phyloP scores from a whole-genome alignment of 2,888 invertebrate species.

The Papilio demoleus region DNA sequence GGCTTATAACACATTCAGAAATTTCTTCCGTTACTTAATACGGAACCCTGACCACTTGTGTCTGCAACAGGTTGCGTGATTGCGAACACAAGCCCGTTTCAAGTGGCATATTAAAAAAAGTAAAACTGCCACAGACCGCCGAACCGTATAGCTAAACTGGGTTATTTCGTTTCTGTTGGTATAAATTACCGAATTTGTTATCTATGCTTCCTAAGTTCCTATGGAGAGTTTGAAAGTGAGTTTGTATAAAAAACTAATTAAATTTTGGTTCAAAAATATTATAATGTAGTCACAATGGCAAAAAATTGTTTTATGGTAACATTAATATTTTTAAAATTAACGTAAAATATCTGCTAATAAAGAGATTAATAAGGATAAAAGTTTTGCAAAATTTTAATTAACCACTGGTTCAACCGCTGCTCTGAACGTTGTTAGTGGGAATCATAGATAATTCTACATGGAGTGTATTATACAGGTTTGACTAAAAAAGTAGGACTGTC shows the following conservation, averaged over 20 bases:
- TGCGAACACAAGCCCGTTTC: slow-evolving; percentile 32
- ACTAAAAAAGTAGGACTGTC: no score
- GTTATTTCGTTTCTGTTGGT: slow-evolving; percentile 33
- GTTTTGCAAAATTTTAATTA: slow-evolving; percentile 12
- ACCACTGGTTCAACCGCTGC: not conserved
- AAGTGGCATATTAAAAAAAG: slow-evolving; percentile 38
- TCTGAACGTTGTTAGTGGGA: slow-evolving; percentile 23
- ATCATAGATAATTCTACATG: no score
- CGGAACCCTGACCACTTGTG: slow-evolving; percentile 34
- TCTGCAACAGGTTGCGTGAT: slow-evolving; percentile 39
- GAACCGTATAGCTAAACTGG: slow-evolving; percentile 36
- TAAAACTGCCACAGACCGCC: slow-evolving; percentile 35
- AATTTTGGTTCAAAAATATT: no score
- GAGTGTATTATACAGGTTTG: no score
- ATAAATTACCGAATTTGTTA: slow-evolving; percentile 37
- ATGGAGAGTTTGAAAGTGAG: not conserved
- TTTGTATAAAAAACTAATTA: not conserved
- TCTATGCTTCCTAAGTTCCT: slow-evolving; percentile 19
- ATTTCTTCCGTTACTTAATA: slow-evolving; percentile 13
- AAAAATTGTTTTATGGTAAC: no score
- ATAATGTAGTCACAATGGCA: no score
- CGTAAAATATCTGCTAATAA: no score
- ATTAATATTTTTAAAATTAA: no score
- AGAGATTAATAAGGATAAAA: not conserved
- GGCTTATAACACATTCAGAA: not conserved